Percentiles rank a stretch among this genome's conserved stretches.
These are phyloP conservation scores for Turdus rufiventris DNA, from an alignment of 2,113 vertebrate species.

Conservation along the genomic window DNA sequence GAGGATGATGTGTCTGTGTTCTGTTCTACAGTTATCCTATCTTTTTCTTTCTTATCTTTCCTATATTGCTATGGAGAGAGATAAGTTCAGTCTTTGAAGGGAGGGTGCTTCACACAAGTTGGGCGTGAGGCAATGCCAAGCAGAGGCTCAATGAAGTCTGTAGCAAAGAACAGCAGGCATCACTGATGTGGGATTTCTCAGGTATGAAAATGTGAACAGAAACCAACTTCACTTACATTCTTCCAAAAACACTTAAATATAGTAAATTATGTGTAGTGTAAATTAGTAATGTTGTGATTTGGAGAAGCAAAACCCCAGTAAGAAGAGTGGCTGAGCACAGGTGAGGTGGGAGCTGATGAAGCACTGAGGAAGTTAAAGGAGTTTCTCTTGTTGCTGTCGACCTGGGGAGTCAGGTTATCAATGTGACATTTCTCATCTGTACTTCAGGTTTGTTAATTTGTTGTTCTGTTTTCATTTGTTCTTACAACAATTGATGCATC, in stretches of 20 bases:
- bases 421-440: background rate
- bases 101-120: background rate
- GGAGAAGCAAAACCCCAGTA: background rate
- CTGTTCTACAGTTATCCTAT: background rate
- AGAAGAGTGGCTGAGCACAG: background rate
- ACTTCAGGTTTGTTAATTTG: background rate
- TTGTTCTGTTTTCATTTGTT: background rate
- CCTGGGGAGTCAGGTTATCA: background rate
- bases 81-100: background rate
- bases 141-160: background rate
- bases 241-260: background rate
- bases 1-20: background rate
- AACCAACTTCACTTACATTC: background rate
- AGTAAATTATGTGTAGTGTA: background rate
- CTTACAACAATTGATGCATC: background rate
- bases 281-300: background rate
- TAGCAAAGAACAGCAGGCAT: background rate
- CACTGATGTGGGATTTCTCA: background rate
- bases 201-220: background rate
- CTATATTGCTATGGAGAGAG: background rate
- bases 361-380: background rate
- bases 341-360: background rate
- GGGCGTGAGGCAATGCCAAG: background rate
- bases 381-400: background rate
- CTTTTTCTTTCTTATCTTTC: background rate